Evolutionary conservation across 2,888 invertebrate genomes (phyloP), one percentile per base, ranked within the genome.

Genomic region (Yponomeuta plumbellus): DNA sequence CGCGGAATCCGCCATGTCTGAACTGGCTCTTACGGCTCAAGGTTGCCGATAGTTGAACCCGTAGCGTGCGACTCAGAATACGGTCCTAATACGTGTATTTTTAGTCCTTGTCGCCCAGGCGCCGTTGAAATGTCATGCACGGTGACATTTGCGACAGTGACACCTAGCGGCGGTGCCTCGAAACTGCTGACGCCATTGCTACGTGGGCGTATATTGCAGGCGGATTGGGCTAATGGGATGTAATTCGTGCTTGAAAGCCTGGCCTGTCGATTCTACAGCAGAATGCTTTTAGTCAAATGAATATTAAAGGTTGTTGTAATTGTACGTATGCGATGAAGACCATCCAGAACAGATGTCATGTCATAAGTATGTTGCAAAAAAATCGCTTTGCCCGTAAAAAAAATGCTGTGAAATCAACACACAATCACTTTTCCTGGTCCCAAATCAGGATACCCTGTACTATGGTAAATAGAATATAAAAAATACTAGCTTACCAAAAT

Each of bases 11-110:
- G n/a, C n/a, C n/a, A n/a, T n/a, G n/a, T n/a, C n/a, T n/a, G n/a
- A n/a, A n/a, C n/a, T n/a, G n/a, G n/a, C n/a, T n/a, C n/a, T n/a
- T n/a, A n/a, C n/a, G n/a, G n/a, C n/a, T n/a, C n/a, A n/a, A n/a
- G n/a, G n/a, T n/a, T n/a, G n/a, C n/a, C n/a, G n/a, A 80, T 86
- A 85, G 82, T 80, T 83, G 81, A 80, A 75, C 82, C 80, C 78
- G 71, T 13, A 52, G 1, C 44, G 44, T 13, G 17, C 44, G 17
- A 13, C 8, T 17, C 44, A 52, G 44, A 52, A 52, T 52, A 52
- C 13, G 17, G 44, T 13, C 8, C 17, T 17, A 52, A 17, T 6
- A 4, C 13, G 34, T 8, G 34, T 34, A 34, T 34, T 34, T 34
- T 34, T 34, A 34, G 34, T 34, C 85, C 83, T 79, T 84, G 81